Evolutionary conservation across 53 echinoderm and acorn worm genomes (phyloP).

Genomic region (Crossaster papposus): DNA sequence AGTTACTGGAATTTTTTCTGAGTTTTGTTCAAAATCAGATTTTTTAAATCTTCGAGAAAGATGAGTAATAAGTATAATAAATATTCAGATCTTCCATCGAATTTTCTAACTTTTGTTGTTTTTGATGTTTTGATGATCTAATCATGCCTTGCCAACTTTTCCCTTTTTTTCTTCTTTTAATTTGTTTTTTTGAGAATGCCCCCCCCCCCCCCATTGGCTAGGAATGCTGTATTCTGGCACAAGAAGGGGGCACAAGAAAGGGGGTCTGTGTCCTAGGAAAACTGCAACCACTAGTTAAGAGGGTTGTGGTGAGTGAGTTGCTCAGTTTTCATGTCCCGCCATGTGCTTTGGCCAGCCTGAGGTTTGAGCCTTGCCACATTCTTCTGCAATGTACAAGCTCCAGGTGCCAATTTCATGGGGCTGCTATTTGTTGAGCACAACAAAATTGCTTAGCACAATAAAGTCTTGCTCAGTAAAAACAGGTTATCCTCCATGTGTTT

Average conservation of each 20-base stretch:
- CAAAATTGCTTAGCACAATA: no score
- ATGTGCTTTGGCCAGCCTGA: background rate
- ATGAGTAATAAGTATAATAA: no score
- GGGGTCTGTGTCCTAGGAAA: background rate
- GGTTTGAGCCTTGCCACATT: background rate
- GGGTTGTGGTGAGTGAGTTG: background rate
- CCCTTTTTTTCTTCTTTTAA: no score
- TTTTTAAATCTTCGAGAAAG: no score
- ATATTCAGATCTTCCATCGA: background rate
- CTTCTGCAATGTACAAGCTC: background rate
- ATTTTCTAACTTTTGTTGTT: no score
- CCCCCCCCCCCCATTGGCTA: no score
- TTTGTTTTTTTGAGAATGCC: no score
- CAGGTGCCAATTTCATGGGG: no score
- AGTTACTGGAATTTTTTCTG: no score
- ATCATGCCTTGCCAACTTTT: background rate
- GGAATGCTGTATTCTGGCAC: background rate
- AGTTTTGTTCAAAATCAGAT: no score
- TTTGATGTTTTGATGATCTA: background rate
- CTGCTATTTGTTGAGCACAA: background rate
- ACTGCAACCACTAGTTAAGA: constrained; percentile 27
- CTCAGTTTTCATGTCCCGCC: constrained; percentile 18
- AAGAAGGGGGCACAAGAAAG: background rate
- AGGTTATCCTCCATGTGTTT: no score
- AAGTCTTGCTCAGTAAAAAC: no score